Percentiles rank a stretch among this genome's conserved stretches.
phyloP scores from a whole-genome alignment of 2,888 invertebrate species.

The Neoaliturus tenellus region DNA sequence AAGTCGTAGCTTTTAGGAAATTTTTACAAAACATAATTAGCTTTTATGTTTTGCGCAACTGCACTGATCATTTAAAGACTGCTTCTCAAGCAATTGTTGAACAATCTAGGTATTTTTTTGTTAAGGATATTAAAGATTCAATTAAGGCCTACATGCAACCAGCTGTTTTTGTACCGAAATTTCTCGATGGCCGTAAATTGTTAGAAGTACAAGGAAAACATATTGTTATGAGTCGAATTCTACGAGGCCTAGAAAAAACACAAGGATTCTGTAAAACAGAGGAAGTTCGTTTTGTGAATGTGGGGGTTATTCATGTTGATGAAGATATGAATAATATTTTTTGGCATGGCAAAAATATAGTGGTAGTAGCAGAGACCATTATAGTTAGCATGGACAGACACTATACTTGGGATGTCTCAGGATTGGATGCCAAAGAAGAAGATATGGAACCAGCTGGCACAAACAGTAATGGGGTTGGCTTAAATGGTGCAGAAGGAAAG shows the following conservation, averaged over 20 bases:
- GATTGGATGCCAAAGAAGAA: not conserved
- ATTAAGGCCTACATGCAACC: not conserved
- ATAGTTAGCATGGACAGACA: not conserved
- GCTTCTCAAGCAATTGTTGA: not conserved
- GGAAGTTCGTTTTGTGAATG: not conserved
- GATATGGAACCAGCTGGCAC: not conserved
- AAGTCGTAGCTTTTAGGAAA: not conserved
- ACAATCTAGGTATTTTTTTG: not conserved
- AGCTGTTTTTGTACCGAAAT: not conserved
- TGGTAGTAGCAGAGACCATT: not conserved
- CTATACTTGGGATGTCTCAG: not conserved
- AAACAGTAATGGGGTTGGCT: not conserved
- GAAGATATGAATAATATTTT: not conserved
- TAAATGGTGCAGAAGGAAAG: not conserved
- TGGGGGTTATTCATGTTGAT: not conserved
- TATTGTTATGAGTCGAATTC: not conserved
- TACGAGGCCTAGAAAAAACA: not conserved
- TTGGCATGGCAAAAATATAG: constrained; percentile 21
- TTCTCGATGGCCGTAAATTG: not conserved
- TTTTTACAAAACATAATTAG: not conserved
- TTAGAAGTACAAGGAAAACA: constrained; percentile 6
- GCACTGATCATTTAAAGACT: not conserved
- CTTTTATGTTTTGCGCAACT: too few species aligned
- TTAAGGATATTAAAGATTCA: not conserved
- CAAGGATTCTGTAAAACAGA: not conserved